Evolutionary conservation across 1,140 invertebrate genomes (phyloP), one percentile per base, ranked within the genome.

Genomic region (Steinernema khuongi): DNA sequence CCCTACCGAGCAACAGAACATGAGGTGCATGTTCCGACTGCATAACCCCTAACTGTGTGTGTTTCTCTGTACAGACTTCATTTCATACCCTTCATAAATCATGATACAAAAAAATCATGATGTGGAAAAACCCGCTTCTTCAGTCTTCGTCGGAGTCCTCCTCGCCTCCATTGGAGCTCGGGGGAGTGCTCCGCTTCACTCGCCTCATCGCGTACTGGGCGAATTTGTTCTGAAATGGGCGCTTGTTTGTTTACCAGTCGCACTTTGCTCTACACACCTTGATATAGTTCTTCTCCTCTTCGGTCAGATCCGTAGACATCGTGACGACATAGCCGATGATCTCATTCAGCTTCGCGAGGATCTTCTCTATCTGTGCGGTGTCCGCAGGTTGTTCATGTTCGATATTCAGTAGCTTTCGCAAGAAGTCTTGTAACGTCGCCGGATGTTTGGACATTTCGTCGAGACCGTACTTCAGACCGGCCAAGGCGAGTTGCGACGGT

Each of bases 401-500:
- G 50, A 7, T 22, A 22, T 22, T 11, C 14, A 14, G 26, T 22
- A 14, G 7, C 50, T 60, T 60, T 22, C 4, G 14, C 50, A 60
- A 22, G 19, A 17, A 60, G 14, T 60, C 50, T 22, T 60, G 14
- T 26, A 60, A 22, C 7, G 26, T 14, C 50, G 14, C 50, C 26
- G 50, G 50, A 2, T 14, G 22, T 22, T 60, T 60, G 7, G 14
- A 7, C 50, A 60, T 14, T 22, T 60, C 14, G 7, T 83, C 68
- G 1, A 84, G 68, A n/a, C 80, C 83, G 68, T 78, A 80, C 41
- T 79, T 80, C 1, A 84, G 36, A 17, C 83, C 83, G 0, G 83
- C 83, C 11, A 84, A 50, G 1, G 83, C 80, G 43, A 84, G 84
- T 31, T 85, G 83, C 1, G 83, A 79, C 17, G 83, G 83, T 0